Evolutionary conservation across 2,888 invertebrate genomes (phyloP), one percentile per base, ranked within the genome.

Genomic region (Ochropleura leucogaster): DNA sequence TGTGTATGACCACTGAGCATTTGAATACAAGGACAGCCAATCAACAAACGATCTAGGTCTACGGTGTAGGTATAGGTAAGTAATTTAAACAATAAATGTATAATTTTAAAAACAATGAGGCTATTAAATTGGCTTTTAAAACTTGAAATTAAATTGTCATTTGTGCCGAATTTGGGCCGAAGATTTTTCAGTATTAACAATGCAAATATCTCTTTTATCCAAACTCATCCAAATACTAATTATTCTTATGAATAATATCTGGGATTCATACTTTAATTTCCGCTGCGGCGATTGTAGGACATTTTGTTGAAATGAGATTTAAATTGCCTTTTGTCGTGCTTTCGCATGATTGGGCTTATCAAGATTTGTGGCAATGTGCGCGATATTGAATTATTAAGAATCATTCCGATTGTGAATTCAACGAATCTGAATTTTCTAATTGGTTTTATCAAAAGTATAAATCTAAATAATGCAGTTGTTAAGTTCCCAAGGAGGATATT

Each of bases 271-370:
- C 88, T 91, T 92, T 92, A 93, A 93, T 93, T 93, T 93, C 93
- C 93, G 89, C 83, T 88, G 85, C 83, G 87, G 86, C 85, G 84
- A 90, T 91, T 90, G 89, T 90, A 77, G 85, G 86, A 83, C 88
- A 86, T 90, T 91, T 90, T 86, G 87, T 79, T 87, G 80, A 83
- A 92, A 92, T 91, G 91, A 90, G 89, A 88, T 92, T 92, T 91
- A 91, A 93, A 94, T 93, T 92, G 89, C 90, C 88, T 92, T 93
- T 93, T 93, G 91, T 90, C 92, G 92, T 92, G 92, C 86, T 87
- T 90, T 88, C 89, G 88, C 84, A 85, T 92, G 92, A 91, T 91
- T 90, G 88, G 70, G 78, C 80, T 88, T 89, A 93, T 92, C 92
- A 83, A 88, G 90, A 92, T 91, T 87, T 83, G 80, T 77, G 74